A percentile compares a stretch with the other conserved stretches of the same genome.
These are phyloP conservation scores for Aphis gossypii DNA, from an alignment of 1,140 invertebrate species.

Conservation along the genomic window DNA sequence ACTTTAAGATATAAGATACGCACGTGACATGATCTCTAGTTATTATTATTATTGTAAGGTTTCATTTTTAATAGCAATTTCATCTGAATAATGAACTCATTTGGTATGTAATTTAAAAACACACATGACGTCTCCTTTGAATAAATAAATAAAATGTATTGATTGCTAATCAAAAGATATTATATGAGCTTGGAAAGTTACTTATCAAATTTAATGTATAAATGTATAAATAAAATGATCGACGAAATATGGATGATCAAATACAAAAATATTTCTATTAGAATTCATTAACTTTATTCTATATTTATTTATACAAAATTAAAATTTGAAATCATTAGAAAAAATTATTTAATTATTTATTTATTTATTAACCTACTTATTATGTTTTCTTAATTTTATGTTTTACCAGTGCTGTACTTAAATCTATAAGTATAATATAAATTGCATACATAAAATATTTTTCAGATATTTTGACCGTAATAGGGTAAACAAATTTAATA, in stretches of 20 bases:
- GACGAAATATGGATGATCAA: not conserved
- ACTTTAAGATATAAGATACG: not conserved
- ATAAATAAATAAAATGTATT: not conserved
- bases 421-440: not conserved
- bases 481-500: not conserved
- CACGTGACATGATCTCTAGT: not conserved
- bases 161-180: not conserved
- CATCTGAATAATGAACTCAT: not conserved
- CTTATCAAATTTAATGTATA: not conserved
- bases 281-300: not conserved
- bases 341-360: not conserved
- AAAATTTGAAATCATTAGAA: not conserved
- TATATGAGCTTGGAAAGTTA: not conserved
- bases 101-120: not conserved
- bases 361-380: not conserved
- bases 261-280: constrained; percentile 5
- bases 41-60: not conserved
- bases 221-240: not conserved
- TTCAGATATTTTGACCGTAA: not conserved
- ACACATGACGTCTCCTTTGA: not conserved
- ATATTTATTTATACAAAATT: not conserved
- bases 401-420: not conserved
- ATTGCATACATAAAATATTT: not conserved
- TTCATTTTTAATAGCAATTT: not conserved
- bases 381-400: not conserved